Conservation (phyloP, 2,797 vertebrate genomes). For the Hapalemur alaotrensis region DNA sequence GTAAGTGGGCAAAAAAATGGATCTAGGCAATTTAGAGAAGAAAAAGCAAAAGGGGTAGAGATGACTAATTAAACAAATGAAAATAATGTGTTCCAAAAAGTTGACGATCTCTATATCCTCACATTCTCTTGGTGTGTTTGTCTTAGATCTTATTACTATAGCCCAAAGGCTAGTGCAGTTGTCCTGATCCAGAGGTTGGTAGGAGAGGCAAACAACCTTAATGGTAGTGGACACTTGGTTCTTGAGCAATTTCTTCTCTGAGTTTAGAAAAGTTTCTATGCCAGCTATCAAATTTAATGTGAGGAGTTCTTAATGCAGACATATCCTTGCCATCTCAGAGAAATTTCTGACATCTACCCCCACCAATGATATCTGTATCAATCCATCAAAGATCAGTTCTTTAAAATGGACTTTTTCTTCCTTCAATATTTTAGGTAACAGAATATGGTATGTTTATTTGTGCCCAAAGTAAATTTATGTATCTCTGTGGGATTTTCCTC, state of each 20-base stretch:
- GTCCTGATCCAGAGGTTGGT: not conserved
- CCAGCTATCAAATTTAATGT: not conserved
- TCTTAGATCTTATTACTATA: not conserved
- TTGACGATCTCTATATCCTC: not conserved
- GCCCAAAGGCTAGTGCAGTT: not conserved
- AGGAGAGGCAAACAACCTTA: not conserved
- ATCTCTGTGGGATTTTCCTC: fast-evolving
- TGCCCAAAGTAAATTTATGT: not conserved
- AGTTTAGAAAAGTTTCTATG: not conserved
- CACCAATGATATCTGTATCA: not conserved
- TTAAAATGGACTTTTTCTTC: not conserved
- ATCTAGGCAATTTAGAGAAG: not conserved
- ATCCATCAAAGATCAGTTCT: not conserved
- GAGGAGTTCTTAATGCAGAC: not conserved
- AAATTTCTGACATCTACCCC: not conserved
- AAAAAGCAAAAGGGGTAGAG: not conserved
- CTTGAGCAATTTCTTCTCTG: not conserved
- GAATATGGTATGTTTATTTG: not conserved
- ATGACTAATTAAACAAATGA: not conserved
- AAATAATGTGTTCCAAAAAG: not conserved
- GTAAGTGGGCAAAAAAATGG: not conserved
- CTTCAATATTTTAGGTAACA: not conserved
- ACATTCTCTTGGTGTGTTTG: not conserved
- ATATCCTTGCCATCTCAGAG: not conserved
- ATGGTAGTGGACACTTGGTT: not conserved